Conservation (phyloP, 2,888 invertebrate species). For the Clanis bilineata region DNA sequence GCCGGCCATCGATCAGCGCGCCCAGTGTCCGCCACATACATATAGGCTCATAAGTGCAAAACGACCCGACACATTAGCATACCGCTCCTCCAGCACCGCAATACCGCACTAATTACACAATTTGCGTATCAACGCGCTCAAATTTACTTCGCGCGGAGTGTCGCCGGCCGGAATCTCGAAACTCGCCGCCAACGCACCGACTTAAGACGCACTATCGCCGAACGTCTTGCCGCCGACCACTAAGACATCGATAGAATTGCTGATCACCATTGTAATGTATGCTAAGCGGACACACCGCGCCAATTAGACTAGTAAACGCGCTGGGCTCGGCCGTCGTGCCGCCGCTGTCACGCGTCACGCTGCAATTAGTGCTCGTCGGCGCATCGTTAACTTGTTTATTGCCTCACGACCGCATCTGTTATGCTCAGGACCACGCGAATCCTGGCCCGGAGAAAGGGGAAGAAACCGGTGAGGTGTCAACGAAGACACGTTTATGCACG, state of each 20-base stretch:
- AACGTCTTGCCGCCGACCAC: constrained; percentile 44
- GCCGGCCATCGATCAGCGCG: constrained; percentile 35
- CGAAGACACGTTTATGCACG: constrained; percentile 11
- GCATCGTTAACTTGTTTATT: constrained; percentile 49
- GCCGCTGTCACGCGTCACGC: constrained; percentile 54
- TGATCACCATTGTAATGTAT: constrained; percentile 77
- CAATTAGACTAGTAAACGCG: constrained; percentile 66
- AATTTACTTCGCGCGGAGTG: constrained; percentile 27
- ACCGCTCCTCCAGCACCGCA: constrained; percentile 49
- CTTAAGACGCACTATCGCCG: constrained; percentile 35
- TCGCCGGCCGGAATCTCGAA: constrained; percentile 22
- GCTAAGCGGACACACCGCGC: constrained; percentile 69
- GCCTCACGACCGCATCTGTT: constrained; percentile 67
- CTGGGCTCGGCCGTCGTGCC: constrained; percentile 53
- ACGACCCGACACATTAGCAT: constrained; percentile 52
- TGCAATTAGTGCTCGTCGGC: constrained; percentile 54
- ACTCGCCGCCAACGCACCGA: constrained; percentile 22
- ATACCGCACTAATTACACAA: constrained; percentile 72
- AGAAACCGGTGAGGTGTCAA: constrained; percentile 15
- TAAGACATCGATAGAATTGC: constrained; percentile 63
- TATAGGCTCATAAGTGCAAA: constrained; percentile 29
- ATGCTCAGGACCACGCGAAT: constrained; percentile 49
- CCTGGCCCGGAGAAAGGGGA: constrained; percentile 33
- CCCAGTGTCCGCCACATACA: constrained; percentile 35
- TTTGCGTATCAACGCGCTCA: constrained; percentile 62